Base-by-base conservation (phyloP, 2,797 vertebrate genomes). In the Pterois miles region DNA sequence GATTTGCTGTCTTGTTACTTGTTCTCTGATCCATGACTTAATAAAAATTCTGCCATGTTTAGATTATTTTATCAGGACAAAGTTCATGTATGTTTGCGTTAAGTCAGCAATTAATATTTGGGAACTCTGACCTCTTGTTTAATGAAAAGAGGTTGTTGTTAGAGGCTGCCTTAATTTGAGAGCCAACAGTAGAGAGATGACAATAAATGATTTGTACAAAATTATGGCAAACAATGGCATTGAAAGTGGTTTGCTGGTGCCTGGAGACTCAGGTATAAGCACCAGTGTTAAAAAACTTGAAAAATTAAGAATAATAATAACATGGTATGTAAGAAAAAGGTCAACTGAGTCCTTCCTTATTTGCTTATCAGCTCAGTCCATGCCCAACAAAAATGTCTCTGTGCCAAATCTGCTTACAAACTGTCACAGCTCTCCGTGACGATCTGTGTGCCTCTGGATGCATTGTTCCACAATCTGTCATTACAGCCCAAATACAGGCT, bases 301-400 rank as follows among this genome's bases (percentile, higher is more conserved):
- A 29, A 29, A 33, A 33, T 8, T 33, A 33, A 9, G 31, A 43
- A 18, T 18, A 33, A 33, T 8, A 5, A 9, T 8, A 46, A 65
- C n/a, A 64, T 6, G 16, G 12, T 27, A 38, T 25, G 7, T 5
- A 16, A 46, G 2, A 56, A 40, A 20, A 59, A 43, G 20, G 29
- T 48, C 14, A 5, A 5, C 14, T 58, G 20, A 18, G 57, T 38
- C 46, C 29, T 4, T 65, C 23, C 34, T 65, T 12, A 33, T 53
- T 72, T 65, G 29, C 73, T 62, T 64, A 23, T 83, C 77, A 74
- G 80, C n/a, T 14, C 50, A 10, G 31, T 64, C 31, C 64, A 75
- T 65, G 23, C 27, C 38, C 52, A 58, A 62, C 40, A 60, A 52
- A 73, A 60, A 40, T 5, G 46, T 46, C 57, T 43, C 14, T 0